Percentiles rank a stretch among this genome's conserved stretches.
These are phyloP conservation scores for Acipenser transmontanus DNA, from an alignment of 2,797 vertebrate genomes.

Conservation along the genomic window DNA sequence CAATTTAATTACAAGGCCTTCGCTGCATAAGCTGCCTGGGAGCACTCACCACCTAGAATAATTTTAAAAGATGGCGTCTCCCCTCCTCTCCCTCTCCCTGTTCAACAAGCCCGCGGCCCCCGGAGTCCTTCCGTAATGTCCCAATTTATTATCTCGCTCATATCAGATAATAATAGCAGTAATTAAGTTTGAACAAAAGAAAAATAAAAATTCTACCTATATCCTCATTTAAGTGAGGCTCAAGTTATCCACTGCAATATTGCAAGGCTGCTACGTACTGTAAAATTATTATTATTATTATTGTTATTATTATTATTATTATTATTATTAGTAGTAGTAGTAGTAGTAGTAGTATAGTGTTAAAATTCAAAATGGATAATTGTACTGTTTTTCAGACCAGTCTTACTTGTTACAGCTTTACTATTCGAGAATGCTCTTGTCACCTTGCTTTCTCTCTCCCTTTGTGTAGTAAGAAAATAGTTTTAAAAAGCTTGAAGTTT, in stretches of 20 bases:
- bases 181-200: constrained; percentile 59
- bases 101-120: constrained; percentile 54
- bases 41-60: constrained; percentile 88
- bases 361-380: too few species aligned
- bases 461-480: too few species aligned
- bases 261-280: neutral
- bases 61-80: constrained; percentile 93
- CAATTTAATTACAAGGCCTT: constrained; percentile 98
- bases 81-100: constrained; percentile 65
- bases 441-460: too few species aligned
- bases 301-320: too few species aligned
- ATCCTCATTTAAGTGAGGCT: constrained; percentile 19
- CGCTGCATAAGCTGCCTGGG: constrained; percentile 91
- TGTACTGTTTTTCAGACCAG: too few species aligned
- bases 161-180: constrained; percentile 68
- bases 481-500: too few species aligned
- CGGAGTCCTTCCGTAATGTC: constrained; percentile 65
- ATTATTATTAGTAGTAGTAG: too few species aligned
- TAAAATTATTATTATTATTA: neutral
- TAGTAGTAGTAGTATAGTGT: too few species aligned
- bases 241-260: neutral
- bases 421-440: too few species aligned
- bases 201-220: constrained; percentile 40
- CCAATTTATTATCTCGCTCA: constrained; percentile 64
- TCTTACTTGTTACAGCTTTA: too few species aligned